Evolutionary conservation across 1,140 invertebrate genomes (phyloP), one percentile per base, ranked within the genome.

Genomic region (Nephila pilipes): DNA sequence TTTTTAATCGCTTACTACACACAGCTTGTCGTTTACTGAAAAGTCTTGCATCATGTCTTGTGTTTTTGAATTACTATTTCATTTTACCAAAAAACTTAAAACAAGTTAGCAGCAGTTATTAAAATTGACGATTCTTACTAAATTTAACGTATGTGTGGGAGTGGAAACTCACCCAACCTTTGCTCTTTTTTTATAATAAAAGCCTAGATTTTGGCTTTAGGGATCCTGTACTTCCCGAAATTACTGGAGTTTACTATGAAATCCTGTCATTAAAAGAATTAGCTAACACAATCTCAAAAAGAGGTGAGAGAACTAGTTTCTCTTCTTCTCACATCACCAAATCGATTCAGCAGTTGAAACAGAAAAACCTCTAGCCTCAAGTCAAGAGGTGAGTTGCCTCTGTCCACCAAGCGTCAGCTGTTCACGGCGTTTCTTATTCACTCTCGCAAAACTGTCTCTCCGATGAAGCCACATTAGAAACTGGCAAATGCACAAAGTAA

Each of bases 401-500:
- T 54, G 69, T 75, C 69, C 32, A 29, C 25, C 55, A 55, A 60
- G 25, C 83, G 83, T 85, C 83, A 85, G 25, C 58, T 55, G 46
- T 54, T 87, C 57, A 22, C 14, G 22, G n/a, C 36, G n/a, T 54
- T 32, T 63, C 58, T 87, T 29, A 60, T 55, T 87, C 85, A 54
- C 60, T 87, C 46, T 29, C 18, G 85, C 8, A 38, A 18, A 32
- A 85, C 22, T 25, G n/a, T 29, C 60, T 38, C 58, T 36, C 20
- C 20, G 60, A n/a, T 25, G 32, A 16, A 55, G 85, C 54, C n/a
- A n/a, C 85, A 87, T 87, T 87, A 87, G 58, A 87, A 60, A n/a
- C n/a, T 87, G 60, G 85, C 85, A 87, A 65, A 87, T 87, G 85
- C 58, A n/a, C n/a, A n/a, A 60, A 87, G 20, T 69, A 87, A 87